Evolutionary conservation across 2,888 invertebrate genomes (phyloP).

Genomic region (Axea sp.): DNA sequence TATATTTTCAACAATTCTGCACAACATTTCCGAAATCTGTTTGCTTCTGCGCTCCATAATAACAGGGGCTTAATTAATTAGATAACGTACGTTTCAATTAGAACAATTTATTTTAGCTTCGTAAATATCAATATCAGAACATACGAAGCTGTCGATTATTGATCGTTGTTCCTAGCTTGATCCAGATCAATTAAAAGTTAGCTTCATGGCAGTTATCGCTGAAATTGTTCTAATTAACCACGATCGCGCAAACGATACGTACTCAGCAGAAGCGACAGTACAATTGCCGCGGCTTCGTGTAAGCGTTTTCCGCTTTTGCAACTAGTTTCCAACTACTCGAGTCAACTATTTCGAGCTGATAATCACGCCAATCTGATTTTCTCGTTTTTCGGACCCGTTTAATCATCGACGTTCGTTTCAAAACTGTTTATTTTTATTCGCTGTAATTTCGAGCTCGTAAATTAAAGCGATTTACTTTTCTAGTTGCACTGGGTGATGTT

Average conservation of each 20-base stretch:
- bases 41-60: too few species aligned
- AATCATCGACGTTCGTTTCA: constrained; percentile 26
- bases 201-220: constrained; percentile 44
- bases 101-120: too few species aligned
- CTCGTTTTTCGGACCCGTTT: constrained; percentile 23
- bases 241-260: constrained; percentile 55
- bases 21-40: too few species aligned
- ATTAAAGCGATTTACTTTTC: too few species aligned
- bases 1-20: too few species aligned
- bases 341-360: constrained; percentile 52
- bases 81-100: too few species aligned
- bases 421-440: constrained; percentile 31
- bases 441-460: too few species aligned
- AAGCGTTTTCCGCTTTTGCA: constrained; percentile 61
- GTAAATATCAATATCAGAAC: too few species aligned
- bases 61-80: too few species aligned
- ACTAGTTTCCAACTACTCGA: constrained; percentile 61
- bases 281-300: constrained; percentile 51
- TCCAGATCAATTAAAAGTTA: constrained; percentile 56
- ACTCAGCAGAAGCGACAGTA: constrained; percentile 60
- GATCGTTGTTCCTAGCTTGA: constrained; percentile 8
- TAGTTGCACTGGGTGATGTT: too few species aligned
- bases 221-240: constrained; percentile 62
- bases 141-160: constrained; percentile 24
- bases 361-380: constrained; percentile 58